Base-by-base conservation (phyloP, 2,797 vertebrate species). In the Danio tinwini region DNA sequence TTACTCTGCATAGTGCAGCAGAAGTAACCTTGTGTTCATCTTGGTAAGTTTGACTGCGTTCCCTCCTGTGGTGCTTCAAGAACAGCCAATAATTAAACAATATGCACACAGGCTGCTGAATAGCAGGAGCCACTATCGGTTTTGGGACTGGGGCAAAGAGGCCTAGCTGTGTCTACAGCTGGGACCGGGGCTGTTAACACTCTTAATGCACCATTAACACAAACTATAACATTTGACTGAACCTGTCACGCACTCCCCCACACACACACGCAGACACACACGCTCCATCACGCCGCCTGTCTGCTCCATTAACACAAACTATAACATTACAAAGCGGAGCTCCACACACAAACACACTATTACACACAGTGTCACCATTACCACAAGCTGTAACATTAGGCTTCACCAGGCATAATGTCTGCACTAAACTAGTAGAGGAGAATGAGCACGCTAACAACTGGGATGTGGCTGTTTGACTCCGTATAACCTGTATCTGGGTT, bases 1-100 rank as follows among this genome's bases (percentile, higher is more conserved):
- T 73, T 81, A 73, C 80, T 87, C 86, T 79, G 79, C 88, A 89
- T 84, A 89, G 86, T 88, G 86, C 67, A 82, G 81, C 86, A 78
- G 89, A 90, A 90, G 90, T 74, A 91, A 88, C 90, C 82, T 87
- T 81, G 88, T 64, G 88, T 87, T 89, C 78, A 86, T 82, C 85
- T 75, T 84, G 86, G 81, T 42, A 62, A 86, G 56, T 85, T 81
- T 78, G 56, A 52, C 81, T 56, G 50, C 65, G 39, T 81, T 50
- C 67, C 83, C 21, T 84, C 92, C 84, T 83, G 88, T 88, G 64
- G 84, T 89, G 87, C 80, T 82, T 74, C 82, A 61, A 80, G 76
- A 78, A 81, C 81, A 85, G 85, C 81, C 86, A 88, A 85, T 85
- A 87, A 87, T 88, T 86, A 89, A 89, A 81, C 82, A 85, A 86